Percentiles rank a stretch among this genome's conserved stretches.
phyloP scores from a whole-genome alignment of 2,888 invertebrate genomes.

The Andrena dorsata region DNA sequence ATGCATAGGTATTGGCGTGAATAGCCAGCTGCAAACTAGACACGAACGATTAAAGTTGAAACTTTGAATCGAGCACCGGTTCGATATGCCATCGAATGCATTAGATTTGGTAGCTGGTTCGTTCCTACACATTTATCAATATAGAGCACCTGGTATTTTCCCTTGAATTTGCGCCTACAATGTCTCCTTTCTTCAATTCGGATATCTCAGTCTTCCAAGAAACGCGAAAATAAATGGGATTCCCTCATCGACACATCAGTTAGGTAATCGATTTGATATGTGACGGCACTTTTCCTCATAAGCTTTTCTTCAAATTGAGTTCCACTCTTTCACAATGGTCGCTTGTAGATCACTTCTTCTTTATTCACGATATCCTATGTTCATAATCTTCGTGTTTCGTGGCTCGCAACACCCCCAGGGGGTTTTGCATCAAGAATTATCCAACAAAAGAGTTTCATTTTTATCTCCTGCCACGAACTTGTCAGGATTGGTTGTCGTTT shows the following conservation, averaged over 20 bases:
- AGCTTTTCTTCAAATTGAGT: too few species aligned
- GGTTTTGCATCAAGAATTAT: slow-evolving; percentile 20
- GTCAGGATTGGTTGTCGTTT: slow-evolving; percentile 16
- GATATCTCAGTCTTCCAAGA: background rate
- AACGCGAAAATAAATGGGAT: too few species aligned
- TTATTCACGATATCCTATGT: slow-evolving; percentile 30
- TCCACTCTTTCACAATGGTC: too few species aligned
- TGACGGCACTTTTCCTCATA: too few species aligned
- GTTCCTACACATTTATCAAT: slow-evolving; percentile 34
- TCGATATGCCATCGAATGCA: slow-evolving; percentile 38
- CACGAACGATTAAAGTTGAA: slow-evolving; percentile 15
- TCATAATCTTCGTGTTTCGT: slow-evolving; percentile 50
- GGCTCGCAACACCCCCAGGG: slow-evolving; percentile 25
- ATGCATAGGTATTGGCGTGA: background rate
- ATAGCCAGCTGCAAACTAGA: slow-evolving; percentile 22
- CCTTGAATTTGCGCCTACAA: slow-evolving; percentile 32
- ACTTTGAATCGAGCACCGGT: slow-evolving; percentile 17
- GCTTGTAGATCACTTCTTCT: too few species aligned
- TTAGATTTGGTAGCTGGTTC: slow-evolving; percentile 40
- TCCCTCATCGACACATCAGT: too few species aligned
- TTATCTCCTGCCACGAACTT: slow-evolving; percentile 31
- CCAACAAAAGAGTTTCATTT: slow-evolving; percentile 49
- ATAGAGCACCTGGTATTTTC: slow-evolving; percentile 45
- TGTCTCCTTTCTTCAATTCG: background rate
- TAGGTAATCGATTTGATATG: too few species aligned